Evolutionary conservation across 2,113 vertebrate species (phyloP).

Genomic region (Pionites leucogaster): DNA sequence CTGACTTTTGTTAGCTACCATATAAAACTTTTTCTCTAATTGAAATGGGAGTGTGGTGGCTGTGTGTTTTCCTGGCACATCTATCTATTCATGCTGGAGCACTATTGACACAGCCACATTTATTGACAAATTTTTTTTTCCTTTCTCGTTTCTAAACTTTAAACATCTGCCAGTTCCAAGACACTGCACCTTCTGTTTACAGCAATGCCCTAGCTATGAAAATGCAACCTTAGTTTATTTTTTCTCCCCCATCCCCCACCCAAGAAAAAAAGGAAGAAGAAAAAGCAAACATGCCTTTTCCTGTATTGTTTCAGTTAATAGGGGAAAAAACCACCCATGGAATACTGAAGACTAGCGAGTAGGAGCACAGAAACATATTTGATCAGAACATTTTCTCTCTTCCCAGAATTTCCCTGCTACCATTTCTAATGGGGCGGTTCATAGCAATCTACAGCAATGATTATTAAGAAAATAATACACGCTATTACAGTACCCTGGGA

Average conservation of each 20-base stretch:
- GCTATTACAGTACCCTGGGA: accelerated
- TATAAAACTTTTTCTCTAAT: background rate
- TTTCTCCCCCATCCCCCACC: background rate
- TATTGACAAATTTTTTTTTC: background rate
- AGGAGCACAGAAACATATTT: background rate
- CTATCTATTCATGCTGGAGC: background rate
- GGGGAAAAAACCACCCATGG: background rate
- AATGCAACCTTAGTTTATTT: background rate
- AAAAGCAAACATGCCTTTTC: background rate
- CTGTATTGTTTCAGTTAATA: background rate
- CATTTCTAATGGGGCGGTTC: background rate
- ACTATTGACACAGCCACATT: background rate
- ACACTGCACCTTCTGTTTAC: background rate
- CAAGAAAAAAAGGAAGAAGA: background rate
- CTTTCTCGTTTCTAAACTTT: background rate
- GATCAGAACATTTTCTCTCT: background rate
- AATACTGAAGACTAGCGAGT: background rate
- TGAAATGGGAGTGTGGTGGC: background rate
- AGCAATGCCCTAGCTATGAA: background rate
- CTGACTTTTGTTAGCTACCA: background rate
- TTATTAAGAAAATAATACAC: background rate
- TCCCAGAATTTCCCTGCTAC: background rate
- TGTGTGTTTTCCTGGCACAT: background rate
- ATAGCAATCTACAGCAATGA: background rate
- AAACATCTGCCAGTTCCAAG: background rate